Percentiles rank a stretch among this genome's conserved stretches.
These are phyloP conservation scores for Centropus unirufus DNA, from an alignment of 2,113 vertebrate genomes.

Conservation along the genomic window DNA sequence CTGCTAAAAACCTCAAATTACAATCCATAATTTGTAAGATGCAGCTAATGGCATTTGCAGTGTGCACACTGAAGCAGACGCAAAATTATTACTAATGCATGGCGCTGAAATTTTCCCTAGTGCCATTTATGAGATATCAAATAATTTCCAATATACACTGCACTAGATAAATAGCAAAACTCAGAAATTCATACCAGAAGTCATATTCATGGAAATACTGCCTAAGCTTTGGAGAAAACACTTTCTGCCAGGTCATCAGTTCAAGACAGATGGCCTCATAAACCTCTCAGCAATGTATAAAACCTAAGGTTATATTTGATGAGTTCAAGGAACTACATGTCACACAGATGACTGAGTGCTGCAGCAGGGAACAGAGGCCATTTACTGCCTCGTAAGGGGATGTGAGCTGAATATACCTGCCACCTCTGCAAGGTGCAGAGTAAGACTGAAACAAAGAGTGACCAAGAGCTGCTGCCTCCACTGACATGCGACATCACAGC, in stretches of 20 bases:
- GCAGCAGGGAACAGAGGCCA: neutral
- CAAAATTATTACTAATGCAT: neutral
- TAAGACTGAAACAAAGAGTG: rapidly evolving
- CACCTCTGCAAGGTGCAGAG: rapidly evolving
- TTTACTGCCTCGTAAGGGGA: neutral
- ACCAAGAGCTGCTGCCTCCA: neutral
- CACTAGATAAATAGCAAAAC: neutral
- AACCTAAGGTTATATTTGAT: neutral
- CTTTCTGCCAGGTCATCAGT: neutral
- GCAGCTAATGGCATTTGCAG: neutral
- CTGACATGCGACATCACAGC: rapidly evolving
- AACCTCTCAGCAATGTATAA: conserved; percentile 37
- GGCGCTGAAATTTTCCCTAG: neutral
- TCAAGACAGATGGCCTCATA: conserved; percentile 41
- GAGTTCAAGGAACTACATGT: conserved; percentile 8
- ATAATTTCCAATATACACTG: neutral
- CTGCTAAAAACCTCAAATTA: neutral
- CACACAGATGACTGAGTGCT: neutral
- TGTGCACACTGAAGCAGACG: neutral
- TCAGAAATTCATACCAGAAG: conserved; percentile 7
- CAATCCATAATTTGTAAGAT: neutral
- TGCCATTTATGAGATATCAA: neutral
- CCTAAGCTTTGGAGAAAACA: conserved; percentile 17
- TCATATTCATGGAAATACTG: conserved; percentile 3
- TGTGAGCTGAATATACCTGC: neutral